These are phyloP conservation scores for Vespertilio murinus DNA, from an alignment of 2,797 vertebrate species.

Conservation along the genomic window DNA sequence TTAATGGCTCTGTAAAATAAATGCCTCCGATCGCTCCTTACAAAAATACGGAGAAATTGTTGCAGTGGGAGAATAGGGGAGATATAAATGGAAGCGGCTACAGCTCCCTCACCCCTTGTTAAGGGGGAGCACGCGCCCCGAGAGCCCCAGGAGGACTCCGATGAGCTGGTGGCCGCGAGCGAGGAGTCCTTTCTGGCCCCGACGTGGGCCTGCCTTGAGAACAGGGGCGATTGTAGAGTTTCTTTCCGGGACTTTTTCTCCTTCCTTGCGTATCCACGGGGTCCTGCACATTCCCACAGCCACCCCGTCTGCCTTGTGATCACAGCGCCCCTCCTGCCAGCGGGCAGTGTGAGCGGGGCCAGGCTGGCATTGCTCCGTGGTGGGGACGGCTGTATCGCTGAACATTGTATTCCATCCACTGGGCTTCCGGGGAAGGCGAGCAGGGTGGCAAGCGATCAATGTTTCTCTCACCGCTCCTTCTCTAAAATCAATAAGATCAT, in stretches of 20 bases:
- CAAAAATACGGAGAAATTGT: conserved; percentile 46
- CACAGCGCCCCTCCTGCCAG: conserved; percentile 75
- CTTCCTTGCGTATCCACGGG: conserved; percentile 75
- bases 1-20: conserved; percentile 66
- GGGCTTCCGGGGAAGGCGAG: conserved; percentile 70
- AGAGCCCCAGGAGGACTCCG: conserved; percentile 79
- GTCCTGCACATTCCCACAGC: conserved; percentile 82
- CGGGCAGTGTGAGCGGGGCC: conserved; percentile 65
- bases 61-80: conserved; percentile 44
- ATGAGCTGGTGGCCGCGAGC: conserved; percentile 83
- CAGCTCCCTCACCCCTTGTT: conserved; percentile 70
- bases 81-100: conserved; percentile 59
- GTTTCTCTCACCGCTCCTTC: no score
- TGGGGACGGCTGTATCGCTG: conserved; percentile 62
- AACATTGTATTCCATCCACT: conserved; percentile 59
- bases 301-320: conserved; percentile 78
- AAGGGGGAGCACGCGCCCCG: conserved; percentile 76
- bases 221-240: conserved; percentile 86
- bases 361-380: conserved; percentile 58
- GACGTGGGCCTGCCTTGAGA: conserved; percentile 87
- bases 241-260: conserved; percentile 79
- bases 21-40: conserved; percentile 38
- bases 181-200: conserved; percentile 81
- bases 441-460: conserved; percentile 57
- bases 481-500: no score